Percentiles rank a stretch among this genome's conserved stretches.
phyloP scores from a whole-genome alignment of 2,113 vertebrate species.

The Zapornia atra region DNA sequence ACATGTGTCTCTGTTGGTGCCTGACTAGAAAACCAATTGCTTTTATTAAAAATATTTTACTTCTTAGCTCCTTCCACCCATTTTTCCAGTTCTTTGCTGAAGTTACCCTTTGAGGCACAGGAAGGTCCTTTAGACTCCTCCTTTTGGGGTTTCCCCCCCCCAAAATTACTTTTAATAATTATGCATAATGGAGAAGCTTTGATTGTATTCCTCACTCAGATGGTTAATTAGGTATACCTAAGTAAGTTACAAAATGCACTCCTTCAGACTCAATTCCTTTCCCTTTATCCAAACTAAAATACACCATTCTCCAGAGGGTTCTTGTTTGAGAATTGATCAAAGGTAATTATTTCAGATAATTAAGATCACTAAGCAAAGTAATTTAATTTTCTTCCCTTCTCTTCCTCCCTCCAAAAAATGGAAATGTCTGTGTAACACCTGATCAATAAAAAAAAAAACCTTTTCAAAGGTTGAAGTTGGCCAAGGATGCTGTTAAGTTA shows the following conservation, averaged over 20 bases:
- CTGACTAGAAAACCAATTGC: not conserved
- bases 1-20: not conserved
- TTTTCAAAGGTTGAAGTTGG: slow-evolving; percentile 73
- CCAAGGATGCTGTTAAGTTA: slow-evolving; percentile 5
- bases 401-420: slow-evolving; percentile 62
- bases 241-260: slow-evolving; percentile 67
- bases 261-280: slow-evolving; percentile 59
- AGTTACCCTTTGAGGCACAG: not conserved
- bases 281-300: slow-evolving; percentile 63
- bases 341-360: slow-evolving; percentile 83
- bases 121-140: not conserved
- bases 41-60: not conserved
- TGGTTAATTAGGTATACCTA: slow-evolving; percentile 77
- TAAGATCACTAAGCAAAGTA: slow-evolving; percentile 79
- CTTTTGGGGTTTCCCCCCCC: not conserved
- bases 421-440: slow-evolving; percentile 51
- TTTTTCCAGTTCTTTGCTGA: not conserved
- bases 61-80: not conserved
- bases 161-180: slow-evolving; percentile 71
- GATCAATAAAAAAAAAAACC: slow-evolving; percentile 56
- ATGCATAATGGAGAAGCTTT: slow-evolving; percentile 57
- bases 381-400: slow-evolving; percentile 73
- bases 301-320: slow-evolving; percentile 69
- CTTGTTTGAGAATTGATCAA: slow-evolving; percentile 72
- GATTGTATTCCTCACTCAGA: slow-evolving; percentile 72